Evolutionary conservation across 2,797 vertebrate species (phyloP).

Genomic region (Sebastes trivittatus): DNA sequence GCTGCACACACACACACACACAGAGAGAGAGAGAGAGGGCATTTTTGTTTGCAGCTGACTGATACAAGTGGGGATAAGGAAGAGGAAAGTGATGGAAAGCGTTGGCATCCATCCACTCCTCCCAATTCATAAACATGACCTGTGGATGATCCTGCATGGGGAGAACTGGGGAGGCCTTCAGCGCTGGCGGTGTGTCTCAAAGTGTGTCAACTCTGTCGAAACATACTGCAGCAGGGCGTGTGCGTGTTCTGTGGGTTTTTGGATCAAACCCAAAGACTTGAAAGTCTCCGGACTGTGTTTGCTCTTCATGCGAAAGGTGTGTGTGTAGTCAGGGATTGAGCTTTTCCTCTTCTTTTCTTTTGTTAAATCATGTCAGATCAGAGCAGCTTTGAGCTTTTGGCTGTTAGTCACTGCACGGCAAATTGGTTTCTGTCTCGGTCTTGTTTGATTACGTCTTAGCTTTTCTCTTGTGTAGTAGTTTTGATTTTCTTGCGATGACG

Average conservation of each 20-base stretch:
- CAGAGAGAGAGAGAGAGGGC: neutral
- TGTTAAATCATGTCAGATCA: slow-evolving; percentile 71
- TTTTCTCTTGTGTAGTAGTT: slow-evolving; percentile 5
- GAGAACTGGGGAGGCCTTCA: slow-evolving; percentile 60
- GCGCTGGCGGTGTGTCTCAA: slow-evolving; percentile 72
- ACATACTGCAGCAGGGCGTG: slow-evolving; percentile 40
- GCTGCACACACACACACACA: neutral
- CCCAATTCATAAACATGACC: slow-evolving; percentile 89
- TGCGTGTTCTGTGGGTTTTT: slow-evolving; percentile 50
- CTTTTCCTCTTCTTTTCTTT: slow-evolving; percentile 66
- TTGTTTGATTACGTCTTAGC: slow-evolving; percentile 50
- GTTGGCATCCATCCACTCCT: slow-evolving; percentile 70
- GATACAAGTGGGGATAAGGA: slow-evolving; percentile 52
- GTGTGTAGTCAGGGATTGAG: slow-evolving; percentile 64
- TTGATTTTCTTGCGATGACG: neutral
- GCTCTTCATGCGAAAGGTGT: slow-evolving; percentile 67
- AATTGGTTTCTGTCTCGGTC: slow-evolving; percentile 43
- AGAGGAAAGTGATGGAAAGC: slow-evolving; percentile 75
- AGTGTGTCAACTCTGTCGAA: slow-evolving; percentile 54
- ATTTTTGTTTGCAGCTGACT: slow-evolving; percentile 25
- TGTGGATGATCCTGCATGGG: slow-evolving; percentile 70
- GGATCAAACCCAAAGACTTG: slow-evolving; percentile 61
- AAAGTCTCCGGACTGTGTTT: slow-evolving; percentile 71
- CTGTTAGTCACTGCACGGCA: slow-evolving; percentile 52
- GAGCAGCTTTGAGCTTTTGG: slow-evolving; percentile 68